These are phyloP conservation scores for Centrocercus urophasianus DNA, from an alignment of 2,113 vertebrate genomes.

Conservation along the genomic window DNA sequence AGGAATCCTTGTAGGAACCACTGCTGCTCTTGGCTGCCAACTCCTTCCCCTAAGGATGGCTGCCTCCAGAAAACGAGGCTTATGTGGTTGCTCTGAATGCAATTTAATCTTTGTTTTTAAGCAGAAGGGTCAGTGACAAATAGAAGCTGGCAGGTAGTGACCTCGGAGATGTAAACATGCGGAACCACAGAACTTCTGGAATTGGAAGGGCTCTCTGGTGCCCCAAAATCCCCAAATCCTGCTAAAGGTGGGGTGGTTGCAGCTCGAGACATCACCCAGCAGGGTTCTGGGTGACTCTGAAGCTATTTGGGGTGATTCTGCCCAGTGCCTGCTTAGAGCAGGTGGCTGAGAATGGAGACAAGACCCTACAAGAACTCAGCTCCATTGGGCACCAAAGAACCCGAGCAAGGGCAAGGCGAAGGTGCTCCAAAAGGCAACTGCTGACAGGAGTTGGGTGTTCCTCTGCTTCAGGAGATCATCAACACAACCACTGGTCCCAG, in stretches of 20 bases:
- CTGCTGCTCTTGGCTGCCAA: background rate
- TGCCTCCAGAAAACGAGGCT: background rate
- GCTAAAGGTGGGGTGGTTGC: background rate
- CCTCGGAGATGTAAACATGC: background rate
- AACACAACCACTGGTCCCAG: background rate
- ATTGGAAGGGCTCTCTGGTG: background rate
- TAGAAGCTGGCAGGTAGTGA: background rate
- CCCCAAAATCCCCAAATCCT: background rate
- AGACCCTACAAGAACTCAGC: background rate
- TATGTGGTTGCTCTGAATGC: background rate
- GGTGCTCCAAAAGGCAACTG: accelerated
- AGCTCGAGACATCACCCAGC: background rate
- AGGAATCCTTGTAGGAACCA: accelerated
- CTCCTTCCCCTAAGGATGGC: background rate
- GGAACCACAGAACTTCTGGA: background rate
- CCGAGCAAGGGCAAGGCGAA: accelerated
- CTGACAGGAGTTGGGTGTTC: accelerated
- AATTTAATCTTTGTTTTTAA: background rate
- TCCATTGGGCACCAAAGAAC: background rate
- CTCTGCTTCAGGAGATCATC: background rate
- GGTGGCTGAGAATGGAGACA: background rate
- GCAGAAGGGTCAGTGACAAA: background rate
- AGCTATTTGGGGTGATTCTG: background rate
- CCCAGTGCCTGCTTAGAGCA: background rate
- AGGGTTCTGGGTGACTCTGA: background rate